These are phyloP conservation scores for Pseudopodoces humilis DNA, from an alignment of 2,113 vertebrate species.

Conservation along the genomic window DNA sequence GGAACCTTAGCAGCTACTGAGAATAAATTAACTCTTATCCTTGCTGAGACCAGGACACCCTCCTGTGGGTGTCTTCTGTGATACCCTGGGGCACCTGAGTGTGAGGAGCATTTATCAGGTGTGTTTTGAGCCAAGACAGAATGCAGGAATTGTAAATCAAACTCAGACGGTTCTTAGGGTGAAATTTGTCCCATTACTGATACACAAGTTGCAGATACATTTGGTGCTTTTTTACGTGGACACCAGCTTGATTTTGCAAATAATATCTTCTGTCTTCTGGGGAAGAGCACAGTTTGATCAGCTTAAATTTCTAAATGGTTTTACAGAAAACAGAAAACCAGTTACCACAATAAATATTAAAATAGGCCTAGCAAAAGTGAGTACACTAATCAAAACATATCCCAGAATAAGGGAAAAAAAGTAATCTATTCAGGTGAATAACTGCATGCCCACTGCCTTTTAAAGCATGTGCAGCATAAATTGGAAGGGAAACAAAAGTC, in stretches of 20 bases:
- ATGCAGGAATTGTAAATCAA: background rate
- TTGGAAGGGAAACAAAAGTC: slow-evolving; percentile 3
- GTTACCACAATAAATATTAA: background rate
- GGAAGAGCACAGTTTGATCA: background rate
- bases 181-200: background rate
- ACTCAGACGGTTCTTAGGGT: background rate
- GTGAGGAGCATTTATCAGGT: background rate
- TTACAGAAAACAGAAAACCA: background rate
- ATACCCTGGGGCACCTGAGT: background rate
- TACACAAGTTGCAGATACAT: background rate
- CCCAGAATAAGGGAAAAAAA: background rate
- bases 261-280: background rate
- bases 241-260: background rate
- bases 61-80: background rate
- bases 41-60: background rate
- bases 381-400: background rate
- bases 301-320: background rate
- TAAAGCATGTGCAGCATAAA: background rate
- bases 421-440: background rate
- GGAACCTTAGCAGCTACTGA: background rate
- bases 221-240: rapidly evolving
- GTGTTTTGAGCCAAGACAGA: background rate
- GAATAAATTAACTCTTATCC: background rate
- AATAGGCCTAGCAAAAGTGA: background rate
- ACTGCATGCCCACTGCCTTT: background rate